Base-by-base conservation (phyloP, 2,888 invertebrate species). In the Melanophora roralis region DNA sequence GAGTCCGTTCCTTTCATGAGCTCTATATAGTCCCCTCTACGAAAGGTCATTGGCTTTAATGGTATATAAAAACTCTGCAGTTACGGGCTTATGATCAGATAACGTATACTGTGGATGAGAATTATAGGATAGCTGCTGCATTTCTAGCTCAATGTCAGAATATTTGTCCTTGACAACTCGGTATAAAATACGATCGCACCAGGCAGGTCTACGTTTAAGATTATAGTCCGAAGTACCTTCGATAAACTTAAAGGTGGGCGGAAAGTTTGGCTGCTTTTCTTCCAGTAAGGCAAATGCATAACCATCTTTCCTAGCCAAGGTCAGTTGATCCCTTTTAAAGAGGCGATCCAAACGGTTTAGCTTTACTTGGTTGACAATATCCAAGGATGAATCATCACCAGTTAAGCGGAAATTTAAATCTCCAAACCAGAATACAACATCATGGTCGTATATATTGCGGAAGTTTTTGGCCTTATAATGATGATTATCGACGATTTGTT, bases 1-100 rank as follows among this genome's bases (percentile, higher is more conserved):
- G 77, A 5, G 81, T 80, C 8, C 82, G 12, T 27, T 82, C n/a
- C 71, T 81, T 1, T 86, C 86, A 69, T 87, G 88, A 8, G 88
- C 84, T 87, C 82, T 45, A 85, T 84, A 57, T 88, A 82, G 53
- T 88, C 88, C 49, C 85, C 85, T 55, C 82, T 84, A 0, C 84
- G 83, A 11, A 60, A 67, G 16, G 83, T 83, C 21, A 80, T 45
- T 8, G n/a, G 86, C 64, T 49, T 86, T 85, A 51, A 88, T 85
- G 72, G 84, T 85, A 68, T 84, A 87, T 27, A 82, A 81, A 88
- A 96, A 96, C 85, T 94, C 93, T 12, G 95, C 95, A 4, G 95
- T 92, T 45, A 98, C 98, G 1, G 98, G 98, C 89, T 96, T 96
- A 90, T 98, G 98, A 90, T 98, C 98, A 85, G 98, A 98, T 79